Conservation (phyloP, 2,113 vertebrate genomes). For the Hydropotes inermis region DNA sequence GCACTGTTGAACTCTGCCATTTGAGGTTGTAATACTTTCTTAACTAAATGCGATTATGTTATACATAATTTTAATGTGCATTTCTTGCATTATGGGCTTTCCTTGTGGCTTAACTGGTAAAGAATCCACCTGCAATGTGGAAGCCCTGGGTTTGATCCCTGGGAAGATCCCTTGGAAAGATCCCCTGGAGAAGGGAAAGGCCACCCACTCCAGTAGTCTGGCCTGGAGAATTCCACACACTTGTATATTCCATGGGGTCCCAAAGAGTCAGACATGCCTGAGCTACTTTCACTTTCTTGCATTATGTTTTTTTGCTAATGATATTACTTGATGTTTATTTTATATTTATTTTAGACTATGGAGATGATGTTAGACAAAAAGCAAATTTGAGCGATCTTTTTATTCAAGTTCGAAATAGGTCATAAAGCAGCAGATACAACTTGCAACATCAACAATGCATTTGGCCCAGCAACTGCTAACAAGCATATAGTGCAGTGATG, state of each 20-base stretch:
- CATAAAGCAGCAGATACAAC: neutral
- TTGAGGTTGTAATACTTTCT: neutral
- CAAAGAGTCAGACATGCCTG: neutral
- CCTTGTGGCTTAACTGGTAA: neutral
- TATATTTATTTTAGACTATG: neutral
- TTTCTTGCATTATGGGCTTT: neutral
- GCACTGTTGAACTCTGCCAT: neutral
- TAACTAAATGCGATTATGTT: neutral
- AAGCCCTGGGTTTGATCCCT: neutral
- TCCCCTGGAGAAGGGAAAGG: neutral
- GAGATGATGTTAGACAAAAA: neutral
- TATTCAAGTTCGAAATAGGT: neutral
- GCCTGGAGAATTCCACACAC: neutral
- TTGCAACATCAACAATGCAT: neutral
- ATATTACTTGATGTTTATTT: neutral
- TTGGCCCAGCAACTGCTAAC: neutral
- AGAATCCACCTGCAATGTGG: neutral
- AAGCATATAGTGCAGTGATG: neutral
- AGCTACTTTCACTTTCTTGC: neutral
- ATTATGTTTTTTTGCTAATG: neutral
- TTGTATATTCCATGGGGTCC: neutral
- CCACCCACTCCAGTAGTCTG: neutral
- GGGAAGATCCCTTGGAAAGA: neutral
- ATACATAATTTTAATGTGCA: neutral
- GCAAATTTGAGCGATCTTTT: neutral